Evolutionary conservation across 2,888 invertebrate genomes (phyloP).

Genomic region (Lepas anatifera): DNA sequence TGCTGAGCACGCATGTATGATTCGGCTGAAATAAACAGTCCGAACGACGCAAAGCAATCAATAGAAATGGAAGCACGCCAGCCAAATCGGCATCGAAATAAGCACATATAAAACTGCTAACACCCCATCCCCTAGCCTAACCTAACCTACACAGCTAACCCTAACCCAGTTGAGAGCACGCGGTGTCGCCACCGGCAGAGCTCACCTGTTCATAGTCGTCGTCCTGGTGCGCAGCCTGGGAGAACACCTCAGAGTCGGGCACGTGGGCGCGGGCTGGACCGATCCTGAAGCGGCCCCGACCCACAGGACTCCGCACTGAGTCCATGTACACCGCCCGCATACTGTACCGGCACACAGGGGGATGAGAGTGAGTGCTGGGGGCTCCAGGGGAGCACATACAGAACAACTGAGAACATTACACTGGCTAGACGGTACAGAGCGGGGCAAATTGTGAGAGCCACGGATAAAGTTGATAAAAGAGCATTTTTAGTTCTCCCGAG

Average conservation of each 20-base stretch:
- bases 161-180: neutral
- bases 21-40: too few relatives aligned
- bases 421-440: too few relatives aligned
- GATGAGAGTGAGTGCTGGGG: too few relatives aligned
- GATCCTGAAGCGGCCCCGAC: neutral
- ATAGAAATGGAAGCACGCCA: too few relatives aligned
- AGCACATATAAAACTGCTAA: neutral
- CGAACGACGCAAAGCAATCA: too few relatives aligned
- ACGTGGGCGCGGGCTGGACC: neutral
- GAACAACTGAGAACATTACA: too few relatives aligned
- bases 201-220: neutral
- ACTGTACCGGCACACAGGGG: neutral
- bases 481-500: too few relatives aligned
- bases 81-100: too few relatives aligned
- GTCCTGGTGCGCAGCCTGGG: neutral
- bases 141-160: neutral
- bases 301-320: slow-evolving; percentile 20
- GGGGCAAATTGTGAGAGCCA: too few relatives aligned
- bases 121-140: neutral
- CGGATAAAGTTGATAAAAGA: too few relatives aligned
- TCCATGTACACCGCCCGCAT: slow-evolving; percentile 22
- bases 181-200: neutral
- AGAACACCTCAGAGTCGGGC: neutral
- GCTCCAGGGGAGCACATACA: too few relatives aligned
- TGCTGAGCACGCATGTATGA: too few relatives aligned